Percentiles rank a stretch among this genome's conserved stretches.
phyloP scores from a whole-genome alignment of 2,797 vertebrate species.

The Nasua narica region DNA sequence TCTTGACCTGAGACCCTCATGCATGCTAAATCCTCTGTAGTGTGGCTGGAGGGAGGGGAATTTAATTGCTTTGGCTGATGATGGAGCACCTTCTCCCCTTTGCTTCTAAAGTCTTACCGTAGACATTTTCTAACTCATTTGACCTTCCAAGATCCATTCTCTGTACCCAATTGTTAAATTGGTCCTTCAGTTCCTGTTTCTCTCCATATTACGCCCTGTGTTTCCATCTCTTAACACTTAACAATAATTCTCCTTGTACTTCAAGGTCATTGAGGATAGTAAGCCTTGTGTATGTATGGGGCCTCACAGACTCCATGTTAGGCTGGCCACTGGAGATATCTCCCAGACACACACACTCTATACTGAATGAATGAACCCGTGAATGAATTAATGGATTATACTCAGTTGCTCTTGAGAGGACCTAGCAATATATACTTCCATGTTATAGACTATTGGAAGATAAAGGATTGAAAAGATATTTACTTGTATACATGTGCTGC shows the following conservation, averaged over 20 bases:
- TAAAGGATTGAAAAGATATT: background rate
- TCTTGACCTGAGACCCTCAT: background rate
- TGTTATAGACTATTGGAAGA: background rate
- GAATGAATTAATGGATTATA: background rate
- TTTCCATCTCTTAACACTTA: background rate
- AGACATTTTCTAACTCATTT: background rate
- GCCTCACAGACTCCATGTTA: background rate
- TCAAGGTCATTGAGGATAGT: background rate
- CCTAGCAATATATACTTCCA: background rate
- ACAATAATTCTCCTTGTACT: background rate
- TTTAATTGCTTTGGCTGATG: background rate
- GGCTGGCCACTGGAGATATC: background rate
- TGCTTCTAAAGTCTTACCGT: conserved; percentile 28
- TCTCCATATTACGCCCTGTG: background rate
- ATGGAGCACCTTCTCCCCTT: background rate
- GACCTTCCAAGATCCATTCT: background rate
- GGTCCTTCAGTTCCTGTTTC: background rate
- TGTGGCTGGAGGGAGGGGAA: background rate
- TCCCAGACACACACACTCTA: background rate
- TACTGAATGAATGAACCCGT: background rate
- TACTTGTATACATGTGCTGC: background rate
- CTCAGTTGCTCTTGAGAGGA: background rate
- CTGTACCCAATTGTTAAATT: background rate
- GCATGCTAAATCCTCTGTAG: background rate
- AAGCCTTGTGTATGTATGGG: background rate